These are phyloP conservation scores for Diarsia rubi DNA, from an alignment of 2,888 invertebrate genomes.

Conservation along the genomic window DNA sequence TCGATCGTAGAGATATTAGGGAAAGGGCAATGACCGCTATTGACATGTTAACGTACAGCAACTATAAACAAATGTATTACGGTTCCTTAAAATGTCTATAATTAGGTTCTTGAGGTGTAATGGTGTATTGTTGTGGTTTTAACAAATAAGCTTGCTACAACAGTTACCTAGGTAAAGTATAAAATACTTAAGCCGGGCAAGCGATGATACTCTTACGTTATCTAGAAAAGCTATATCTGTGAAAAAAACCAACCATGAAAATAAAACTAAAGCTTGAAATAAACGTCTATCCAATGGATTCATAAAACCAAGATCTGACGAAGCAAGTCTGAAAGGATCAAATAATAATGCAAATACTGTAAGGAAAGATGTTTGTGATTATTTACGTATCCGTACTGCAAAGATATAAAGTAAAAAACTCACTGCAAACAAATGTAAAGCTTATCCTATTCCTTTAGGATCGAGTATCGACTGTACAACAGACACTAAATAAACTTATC, in stretches of 20 bases:
- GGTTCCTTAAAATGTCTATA: too few relatives aligned
- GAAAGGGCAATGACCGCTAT: too few relatives aligned
- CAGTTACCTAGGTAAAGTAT: too few relatives aligned
- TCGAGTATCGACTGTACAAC: slow-evolving; percentile 16
- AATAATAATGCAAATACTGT: slow-evolving; percentile 40
- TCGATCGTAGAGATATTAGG: too few relatives aligned
- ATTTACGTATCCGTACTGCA: slow-evolving; percentile 22
- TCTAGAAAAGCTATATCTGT: too few relatives aligned
- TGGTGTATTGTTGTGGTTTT: too few relatives aligned
- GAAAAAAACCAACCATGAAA: slow-evolving; percentile 4
- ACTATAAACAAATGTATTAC: too few relatives aligned
- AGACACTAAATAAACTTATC: slow-evolving; percentile 2
- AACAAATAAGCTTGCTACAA: too few relatives aligned
- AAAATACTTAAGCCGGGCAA: too few relatives aligned
- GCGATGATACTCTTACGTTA: too few relatives aligned
- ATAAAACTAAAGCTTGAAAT: not conserved
- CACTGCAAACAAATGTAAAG: slow-evolving; percentile 16
- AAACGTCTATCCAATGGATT: slow-evolving; percentile 6
- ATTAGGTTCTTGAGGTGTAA: too few relatives aligned
- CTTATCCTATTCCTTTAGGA: slow-evolving; percentile 7
- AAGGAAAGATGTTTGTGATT: slow-evolving; percentile 29
- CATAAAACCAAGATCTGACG: slow-evolving; percentile 21
- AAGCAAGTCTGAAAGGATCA: slow-evolving; percentile 7
- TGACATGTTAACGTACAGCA: too few relatives aligned
- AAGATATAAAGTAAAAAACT: not conserved